Evolutionary conservation across 2,113 vertebrate species (phyloP), one percentile per base, ranked within the genome.

Genomic region (Neolamprologus devosi): DNA sequence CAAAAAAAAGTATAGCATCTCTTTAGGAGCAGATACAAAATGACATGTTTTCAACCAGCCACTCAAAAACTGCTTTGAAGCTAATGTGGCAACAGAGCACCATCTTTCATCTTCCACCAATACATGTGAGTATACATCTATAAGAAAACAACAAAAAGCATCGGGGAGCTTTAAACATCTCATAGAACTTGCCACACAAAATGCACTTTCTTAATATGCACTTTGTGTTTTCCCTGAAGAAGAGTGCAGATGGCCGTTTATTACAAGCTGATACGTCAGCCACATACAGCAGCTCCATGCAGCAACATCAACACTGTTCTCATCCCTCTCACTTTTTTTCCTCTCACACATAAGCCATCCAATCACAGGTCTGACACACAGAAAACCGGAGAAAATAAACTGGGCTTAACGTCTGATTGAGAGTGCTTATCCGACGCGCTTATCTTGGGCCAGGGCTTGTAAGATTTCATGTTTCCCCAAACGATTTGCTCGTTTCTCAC

Each of bases 241-340:
- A 80, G 58, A 33, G 75, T 80, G 51, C 83, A 86, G 65, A 90
- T 80, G 78, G 85, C n/a, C 19, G 14, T 65, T 83, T 40, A 82
- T 86, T 85, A 55, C 35, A 9, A 78, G 78, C 14, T 4, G 42
- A 89, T 88, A 80, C 11, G 9, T 84, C 85, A 85, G 42, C 51
- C 33, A 19, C 40, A 63, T 60, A 65, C 63, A 86, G 84, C 73
- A 81, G 81, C 37, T 86, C 81, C 23, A 30, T 58, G 79, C 53
- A 81, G 81, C 26, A 86, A 86, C 78, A 85, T 91, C 82, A 84
- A 81, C 58, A 33, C 82, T 86, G 70, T 78, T 79, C 73, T n/a
- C 87, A 78, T 81, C 70, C 30, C 84, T 88, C 81, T 60, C 85
- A n/a, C 54, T 81, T 65, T 37, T 65, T 83, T 65, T 60, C 55